Conservation (phyloP, 2,113 vertebrate species). For the Halichoeres trimaculatus region DNA sequence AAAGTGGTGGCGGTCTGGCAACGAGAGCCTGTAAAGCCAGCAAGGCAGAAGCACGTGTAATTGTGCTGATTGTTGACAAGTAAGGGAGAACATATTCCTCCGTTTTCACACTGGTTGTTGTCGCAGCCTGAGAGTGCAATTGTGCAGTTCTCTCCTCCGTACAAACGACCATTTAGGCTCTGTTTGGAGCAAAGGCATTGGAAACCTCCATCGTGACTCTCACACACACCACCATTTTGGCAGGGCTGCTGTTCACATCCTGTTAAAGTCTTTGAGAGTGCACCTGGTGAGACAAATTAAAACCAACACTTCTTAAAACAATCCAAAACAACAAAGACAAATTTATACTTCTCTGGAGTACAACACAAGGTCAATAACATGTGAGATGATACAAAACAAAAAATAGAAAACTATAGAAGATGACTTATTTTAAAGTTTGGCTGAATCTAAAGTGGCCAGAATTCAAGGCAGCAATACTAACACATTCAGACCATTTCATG, state of each 20-base stretch:
- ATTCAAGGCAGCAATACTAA: neutral
- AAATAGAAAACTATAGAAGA: neutral
- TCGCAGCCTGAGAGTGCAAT: constrained; percentile 86
- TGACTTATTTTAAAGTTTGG: neutral
- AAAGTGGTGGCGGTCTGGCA: constrained; percentile 87
- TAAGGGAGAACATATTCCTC: constrained; percentile 86
- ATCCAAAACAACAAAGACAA: neutral
- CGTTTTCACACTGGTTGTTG: constrained; percentile 85
- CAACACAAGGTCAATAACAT: neutral
- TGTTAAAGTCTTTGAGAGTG: constrained; percentile 76
- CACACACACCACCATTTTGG: constrained; percentile 89
- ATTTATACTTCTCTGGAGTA: neutral
- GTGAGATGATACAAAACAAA: neutral
- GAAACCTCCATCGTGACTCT: constrained; percentile 82
- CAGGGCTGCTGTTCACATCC: constrained; percentile 88
- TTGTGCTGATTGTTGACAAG: constrained; percentile 79
- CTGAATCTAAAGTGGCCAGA: neutral
- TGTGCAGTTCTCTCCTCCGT: constrained; percentile 88
- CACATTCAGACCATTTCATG: neutral
- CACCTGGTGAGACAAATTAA: constrained; percentile 74
- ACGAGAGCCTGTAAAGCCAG: constrained; percentile 83
- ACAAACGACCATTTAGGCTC: constrained; percentile 79
- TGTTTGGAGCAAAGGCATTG: constrained; percentile 86
- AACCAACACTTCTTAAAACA: neutral
- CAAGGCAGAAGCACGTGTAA: constrained; percentile 84